Base-by-base conservation (phyloP, 2,797 vertebrate species). In the Choloepus didactylus region DNA sequence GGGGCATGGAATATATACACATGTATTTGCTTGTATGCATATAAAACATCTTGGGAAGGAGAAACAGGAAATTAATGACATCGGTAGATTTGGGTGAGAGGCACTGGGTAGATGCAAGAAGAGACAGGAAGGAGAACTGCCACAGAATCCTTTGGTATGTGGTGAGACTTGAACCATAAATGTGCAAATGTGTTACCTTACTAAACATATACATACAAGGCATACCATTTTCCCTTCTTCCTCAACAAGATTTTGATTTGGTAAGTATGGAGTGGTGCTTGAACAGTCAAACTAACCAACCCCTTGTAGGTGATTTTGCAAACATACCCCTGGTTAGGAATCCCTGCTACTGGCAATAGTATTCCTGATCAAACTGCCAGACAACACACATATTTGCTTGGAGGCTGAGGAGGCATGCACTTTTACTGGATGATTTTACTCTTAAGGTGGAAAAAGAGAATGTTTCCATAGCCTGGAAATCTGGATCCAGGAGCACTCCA, bases 1-100 rank as follows among this genome's bases (percentile, higher is more conserved):
- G 31, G 10, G 3, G 51, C 3, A 16, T 76, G 16, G 21, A 81
- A 62, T 31, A 92, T 27, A 69, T 19, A 72, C 1, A 51, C 59
- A 56, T 80, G 18, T 69, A 84, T 62, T 72, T 35, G 73, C 49
- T 73, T 76, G 15, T 86, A 29, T 16, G 31, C 76, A 9, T 72
- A 35, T 82, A 51, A 70, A 80, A 67, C 79, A 85, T 59, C 49
- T 94, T 38, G 79, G 62, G 67, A 86, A 87, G 69, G 41, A 54
- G 59, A 64, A 79, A 62, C 12, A n/a, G 60, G 41, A 88, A 38
- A 23, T 29, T 21, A 72, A n/a, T 9, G 49, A 76, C 25, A 16
- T 29, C 31, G 27, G 46, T 54, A 66, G 76, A n/a, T 91, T 82
- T 16, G 35, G n/a, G 14, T 46, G 35, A 82, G 49, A 27, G 18